A percentile compares a stretch with the other conserved stretches of the same genome.
Conservation (phyloP, 1,140 invertebrate genomes). For the Parapsyche elsis region DNA sequence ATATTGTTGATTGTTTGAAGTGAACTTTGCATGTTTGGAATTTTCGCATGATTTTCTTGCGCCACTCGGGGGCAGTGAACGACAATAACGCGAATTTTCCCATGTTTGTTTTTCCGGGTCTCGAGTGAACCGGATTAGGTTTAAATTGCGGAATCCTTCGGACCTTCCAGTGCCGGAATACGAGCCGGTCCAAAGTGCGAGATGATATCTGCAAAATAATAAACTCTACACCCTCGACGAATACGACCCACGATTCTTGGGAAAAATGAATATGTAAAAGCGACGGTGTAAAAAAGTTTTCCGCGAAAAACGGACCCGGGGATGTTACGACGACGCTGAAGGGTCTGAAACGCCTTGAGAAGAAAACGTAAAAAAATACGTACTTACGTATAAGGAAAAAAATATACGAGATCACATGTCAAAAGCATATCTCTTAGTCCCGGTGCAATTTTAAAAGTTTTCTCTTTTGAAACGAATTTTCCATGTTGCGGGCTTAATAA, state of each 20-base stretch:
- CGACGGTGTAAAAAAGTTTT: constrained; percentile 14
- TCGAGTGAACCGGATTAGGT: constrained; percentile 21
- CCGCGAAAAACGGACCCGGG: constrained; percentile 23
- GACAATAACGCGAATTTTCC: constrained; percentile 16
- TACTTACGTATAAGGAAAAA: neutral
- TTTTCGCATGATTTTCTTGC: neutral
- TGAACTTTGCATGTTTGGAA: neutral
- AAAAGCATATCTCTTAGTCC: constrained; percentile 15
- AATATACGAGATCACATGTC: neutral
- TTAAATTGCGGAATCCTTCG: constrained; percentile 17
- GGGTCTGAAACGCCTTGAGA: constrained; percentile 6
- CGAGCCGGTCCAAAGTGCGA: neutral
- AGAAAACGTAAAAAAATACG: neutral
- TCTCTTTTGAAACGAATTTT: neutral
- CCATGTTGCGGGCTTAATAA: too few relatives aligned
- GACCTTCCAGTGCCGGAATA: neutral
- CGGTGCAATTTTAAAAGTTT: neutral
- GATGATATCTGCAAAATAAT: constrained; percentile 36
- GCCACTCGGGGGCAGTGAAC: neutral
- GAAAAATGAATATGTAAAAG: constrained; percentile 40
- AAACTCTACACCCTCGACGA: constrained; percentile 16
- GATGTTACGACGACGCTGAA: constrained; percentile 8
- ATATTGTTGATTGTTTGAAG: too few relatives aligned
- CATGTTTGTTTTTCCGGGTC: constrained; percentile 21
- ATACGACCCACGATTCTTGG: neutral